phyloP scores from a whole-genome alignment of 2,888 invertebrate species.

The Drosophila meridiana region DNA sequence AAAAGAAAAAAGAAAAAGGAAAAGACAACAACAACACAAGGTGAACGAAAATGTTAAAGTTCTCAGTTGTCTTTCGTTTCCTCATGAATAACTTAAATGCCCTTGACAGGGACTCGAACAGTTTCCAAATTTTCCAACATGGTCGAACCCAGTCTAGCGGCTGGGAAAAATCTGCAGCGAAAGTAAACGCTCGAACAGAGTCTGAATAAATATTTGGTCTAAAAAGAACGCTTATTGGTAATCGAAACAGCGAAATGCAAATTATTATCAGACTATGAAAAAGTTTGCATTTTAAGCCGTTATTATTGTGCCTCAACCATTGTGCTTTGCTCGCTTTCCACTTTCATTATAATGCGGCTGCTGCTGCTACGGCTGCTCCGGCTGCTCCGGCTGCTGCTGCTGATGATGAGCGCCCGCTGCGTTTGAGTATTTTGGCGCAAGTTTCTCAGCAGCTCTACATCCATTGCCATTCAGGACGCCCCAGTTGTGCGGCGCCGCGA shows the following conservation, averaged over 20 bases:
- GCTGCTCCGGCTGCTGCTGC: slow-evolving; percentile 30
- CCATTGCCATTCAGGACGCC: slow-evolving; percentile 49
- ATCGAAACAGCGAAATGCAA: slow-evolving; percentile 56
- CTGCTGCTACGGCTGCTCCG: slow-evolving; percentile 8
- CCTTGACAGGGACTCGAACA: slow-evolving; percentile 10
- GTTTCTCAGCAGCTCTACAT: slow-evolving; percentile 60
- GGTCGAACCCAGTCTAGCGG: not conserved
- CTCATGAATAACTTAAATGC: slow-evolving; percentile 16
- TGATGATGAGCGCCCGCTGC: slow-evolving; percentile 69
- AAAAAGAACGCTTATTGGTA: slow-evolving; percentile 35
- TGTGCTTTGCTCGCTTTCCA: slow-evolving; percentile 55
- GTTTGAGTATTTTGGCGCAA: slow-evolving; percentile 72
- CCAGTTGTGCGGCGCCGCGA: slow-evolving; percentile 62
- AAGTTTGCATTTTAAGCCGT: slow-evolving; percentile 66
- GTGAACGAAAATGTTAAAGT: slow-evolving; percentile 5
- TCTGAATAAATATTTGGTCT: slow-evolving; percentile 39
- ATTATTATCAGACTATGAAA: slow-evolving; percentile 29
- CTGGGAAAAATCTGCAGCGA: not conserved
- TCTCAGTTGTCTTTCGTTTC: not conserved
- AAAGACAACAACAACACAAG: not conserved
- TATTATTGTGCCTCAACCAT: slow-evolving; percentile 62
- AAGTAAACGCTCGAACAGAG: slow-evolving; percentile 22
- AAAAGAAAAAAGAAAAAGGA: not conserved
- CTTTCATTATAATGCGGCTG: slow-evolving; percentile 45
- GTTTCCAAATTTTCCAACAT: not conserved